Evolutionary conservation across 1,140 invertebrate species (phyloP).

Genomic region (Sminthurides bifidus): DNA sequence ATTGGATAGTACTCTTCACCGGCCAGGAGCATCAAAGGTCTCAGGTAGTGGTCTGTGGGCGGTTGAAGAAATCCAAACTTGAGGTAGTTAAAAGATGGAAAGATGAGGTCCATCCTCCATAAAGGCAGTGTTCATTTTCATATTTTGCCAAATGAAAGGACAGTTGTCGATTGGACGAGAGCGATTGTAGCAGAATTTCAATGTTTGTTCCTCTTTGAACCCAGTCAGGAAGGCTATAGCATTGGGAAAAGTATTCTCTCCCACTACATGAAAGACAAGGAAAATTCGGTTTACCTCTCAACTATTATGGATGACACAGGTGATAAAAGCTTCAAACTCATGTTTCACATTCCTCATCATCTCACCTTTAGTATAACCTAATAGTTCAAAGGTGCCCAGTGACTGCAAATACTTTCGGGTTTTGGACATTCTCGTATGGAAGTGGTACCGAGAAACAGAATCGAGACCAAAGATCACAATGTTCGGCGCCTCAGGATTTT

Average conservation of each 20-base stretch:
- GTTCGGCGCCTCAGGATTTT: neutral
- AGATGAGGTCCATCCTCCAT: conserved; percentile 31
- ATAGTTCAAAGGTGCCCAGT: conserved; percentile 13
- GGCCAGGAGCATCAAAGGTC: conserved; percentile 34
- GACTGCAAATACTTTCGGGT: conserved; percentile 8
- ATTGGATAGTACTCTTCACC: neutral
- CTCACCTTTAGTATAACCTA: conserved; percentile 24
- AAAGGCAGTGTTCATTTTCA: conserved; percentile 15
- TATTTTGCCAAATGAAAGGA: conserved; percentile 23
- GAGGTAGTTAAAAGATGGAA: conserved; percentile 38
- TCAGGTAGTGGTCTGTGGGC: conserved; percentile 38
- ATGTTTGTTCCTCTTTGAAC: conserved; percentile 3
- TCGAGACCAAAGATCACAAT: conserved; percentile 16
- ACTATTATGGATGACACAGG: neutral
- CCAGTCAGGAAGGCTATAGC: conserved; percentile 16
- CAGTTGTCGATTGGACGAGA: conserved; percentile 24
- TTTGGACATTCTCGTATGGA: conserved; percentile 14
- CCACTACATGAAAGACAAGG: conserved; percentile 13
- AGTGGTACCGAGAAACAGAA: conserved; percentile 15
- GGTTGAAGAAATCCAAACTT: conserved; percentile 36
- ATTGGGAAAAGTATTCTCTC: conserved; percentile 29
- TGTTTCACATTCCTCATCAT: too few relatives aligned
- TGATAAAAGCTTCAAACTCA: neutral
- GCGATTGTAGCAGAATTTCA: conserved; percentile 9
- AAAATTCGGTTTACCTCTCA: neutral